Evolutionary conservation across 2,888 invertebrate species (phyloP).

Genomic region (Nineta flava): DNA sequence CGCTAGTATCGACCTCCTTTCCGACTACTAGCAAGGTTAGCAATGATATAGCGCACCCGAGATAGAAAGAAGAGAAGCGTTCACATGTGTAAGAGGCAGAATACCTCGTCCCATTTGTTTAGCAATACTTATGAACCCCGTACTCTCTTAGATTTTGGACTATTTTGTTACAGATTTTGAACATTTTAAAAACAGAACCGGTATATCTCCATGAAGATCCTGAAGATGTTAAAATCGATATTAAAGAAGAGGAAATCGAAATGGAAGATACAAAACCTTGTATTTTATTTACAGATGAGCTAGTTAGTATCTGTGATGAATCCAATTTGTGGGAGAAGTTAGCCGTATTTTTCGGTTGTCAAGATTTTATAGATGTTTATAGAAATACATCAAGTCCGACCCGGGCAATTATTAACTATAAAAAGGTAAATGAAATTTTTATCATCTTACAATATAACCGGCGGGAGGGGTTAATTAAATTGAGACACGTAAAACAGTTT

Average conservation of each 20-base stretch:
- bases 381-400: constrained; percentile 33
- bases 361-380: constrained; percentile 32
- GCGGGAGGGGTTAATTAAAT: no score
- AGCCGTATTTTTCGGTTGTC: constrained; percentile 34
- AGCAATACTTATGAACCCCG: no score
- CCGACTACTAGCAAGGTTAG: no score
- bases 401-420: constrained; percentile 35
- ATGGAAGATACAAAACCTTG: constrained; percentile 18
- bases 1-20: no score
- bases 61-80: not conserved
- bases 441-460: no score
- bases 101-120: no score
- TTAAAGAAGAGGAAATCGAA: constrained; percentile 9
- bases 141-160: no score
- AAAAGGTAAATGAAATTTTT: constrained; percentile 26
- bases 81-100: no score
- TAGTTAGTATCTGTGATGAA: constrained; percentile 36
- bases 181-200: constrained; percentile 9
- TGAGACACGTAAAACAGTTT: no score
- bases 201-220: constrained; percentile 11
- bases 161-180: not conserved
- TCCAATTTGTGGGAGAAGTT: constrained; percentile 41
- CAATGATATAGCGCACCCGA: no score
- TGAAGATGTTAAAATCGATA: constrained; percentile 11
- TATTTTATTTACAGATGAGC: constrained; percentile 25